Percentiles rank a stretch among this genome's conserved stretches.
These are phyloP conservation scores for Halcyon malimbica DNA, from an alignment of 2,113 vertebrate genomes.

Conservation along the genomic window DNA sequence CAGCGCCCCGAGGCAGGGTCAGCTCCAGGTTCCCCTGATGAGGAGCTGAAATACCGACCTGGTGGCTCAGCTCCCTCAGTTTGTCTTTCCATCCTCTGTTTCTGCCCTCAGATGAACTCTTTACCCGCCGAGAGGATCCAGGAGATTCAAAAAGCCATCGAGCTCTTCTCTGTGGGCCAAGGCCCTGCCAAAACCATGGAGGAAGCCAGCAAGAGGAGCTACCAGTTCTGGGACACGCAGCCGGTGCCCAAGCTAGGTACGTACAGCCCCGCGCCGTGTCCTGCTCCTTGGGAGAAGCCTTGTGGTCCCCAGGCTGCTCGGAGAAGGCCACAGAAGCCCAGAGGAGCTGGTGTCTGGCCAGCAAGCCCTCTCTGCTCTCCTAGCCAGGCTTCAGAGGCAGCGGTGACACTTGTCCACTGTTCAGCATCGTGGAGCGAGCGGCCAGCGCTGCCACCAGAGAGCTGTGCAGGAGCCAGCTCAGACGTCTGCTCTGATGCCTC, in stretches of 20 bases:
- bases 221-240: constrained; percentile 99
- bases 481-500: background rate
- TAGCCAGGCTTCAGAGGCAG: background rate
- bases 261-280: background rate
- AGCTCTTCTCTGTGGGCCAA: constrained; percentile 95
- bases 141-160: constrained; percentile 99
- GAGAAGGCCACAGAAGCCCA: background rate
- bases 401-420: background rate
- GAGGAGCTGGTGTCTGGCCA: background rate
- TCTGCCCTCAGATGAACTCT: constrained; percentile 86
- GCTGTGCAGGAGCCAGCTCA: background rate
- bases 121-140: constrained; percentile 96
- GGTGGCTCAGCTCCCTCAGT: background rate
- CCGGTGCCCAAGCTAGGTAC: constrained; percentile 96
- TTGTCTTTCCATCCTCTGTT: background rate
- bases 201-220: constrained; percentile 95
- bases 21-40: background rate
- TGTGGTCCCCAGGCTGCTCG: background rate
- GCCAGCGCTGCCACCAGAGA: fast-evolving
- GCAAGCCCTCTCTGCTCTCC: background rate
- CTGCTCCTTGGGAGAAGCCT: background rate
- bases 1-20: background rate
- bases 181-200: constrained; percentile 99
- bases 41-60: background rate
- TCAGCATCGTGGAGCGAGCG: fast-evolving